Base-by-base conservation (phyloP, 2,797 vertebrate species). In the Enteromius thamalakanensis region DNA sequence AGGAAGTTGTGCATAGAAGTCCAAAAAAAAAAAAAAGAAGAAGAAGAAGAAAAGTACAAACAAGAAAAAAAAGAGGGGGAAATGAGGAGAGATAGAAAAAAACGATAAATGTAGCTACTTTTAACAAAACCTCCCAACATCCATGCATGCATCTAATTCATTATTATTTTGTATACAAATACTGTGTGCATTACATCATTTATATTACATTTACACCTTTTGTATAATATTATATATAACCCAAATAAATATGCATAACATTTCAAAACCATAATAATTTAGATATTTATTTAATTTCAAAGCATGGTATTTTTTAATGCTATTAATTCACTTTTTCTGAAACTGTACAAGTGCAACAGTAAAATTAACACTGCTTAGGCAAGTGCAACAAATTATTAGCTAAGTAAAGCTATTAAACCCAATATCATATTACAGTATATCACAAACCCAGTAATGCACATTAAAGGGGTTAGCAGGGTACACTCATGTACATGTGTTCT, bases 1-100 rank as follows among this genome's bases (percentile, higher is more conserved):
- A 88, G 68, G 69, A 82, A 85, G 81, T 42, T 83, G 69, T 62
- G 83, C 69, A 78, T 81, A 55, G 84, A 42, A 51, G 76, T 68
- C 85, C 81, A 88, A 87, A 84, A 69, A 37, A 86, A n/a, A 37
- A 42, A 11, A 10, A n/a, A 37, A 42, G 4, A 10, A 49, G 6
- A 15, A 51, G 6, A 8, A 53, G 6, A 9, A 21, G 32, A 29
- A 10, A 23, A 72, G 55, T 47, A 76, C 6, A 53, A 51, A 23
- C 45, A n/a, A 14, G 47, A 47, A 17, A 78, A 32, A 11, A 76
- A n/a, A 19, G 71, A 71, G 58, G 45, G 68, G 49, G 40, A 58
- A 51, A 71, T 42, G 37, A 58, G 58, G 19, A 60, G 6, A 40
- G 68, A 71, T 51, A 34, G 37, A 45, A 6, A 45, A 45, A 32